These are phyloP conservation scores for Stylophora pistillata DNA, from an alignment of 64 coral and sea anemone genomes.

Conservation along the genomic window DNA sequence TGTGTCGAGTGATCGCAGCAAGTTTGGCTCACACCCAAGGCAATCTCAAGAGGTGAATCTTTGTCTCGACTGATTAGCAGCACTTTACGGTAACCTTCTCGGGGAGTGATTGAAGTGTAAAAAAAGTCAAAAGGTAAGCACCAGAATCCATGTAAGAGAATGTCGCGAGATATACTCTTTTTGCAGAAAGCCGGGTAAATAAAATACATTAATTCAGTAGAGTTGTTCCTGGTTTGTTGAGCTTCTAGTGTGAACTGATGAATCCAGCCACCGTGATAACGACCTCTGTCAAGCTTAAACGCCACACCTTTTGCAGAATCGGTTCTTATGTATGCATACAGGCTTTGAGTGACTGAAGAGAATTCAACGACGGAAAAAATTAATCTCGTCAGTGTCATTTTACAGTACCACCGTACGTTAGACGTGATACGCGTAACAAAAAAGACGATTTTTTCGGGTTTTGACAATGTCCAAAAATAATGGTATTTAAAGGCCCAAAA, in stretches of 20 bases:
- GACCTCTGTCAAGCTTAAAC: slow-evolving; percentile 55
- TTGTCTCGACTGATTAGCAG: slow-evolving; percentile 14
- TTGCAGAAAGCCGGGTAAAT: slow-evolving; percentile 17
- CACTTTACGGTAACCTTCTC: slow-evolving; percentile 12
- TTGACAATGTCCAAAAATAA: too few species aligned
- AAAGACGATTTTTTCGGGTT: too few species aligned
- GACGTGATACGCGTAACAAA: too few species aligned
- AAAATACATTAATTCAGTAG: slow-evolving; percentile 46
- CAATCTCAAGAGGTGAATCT: slow-evolving; percentile 13
- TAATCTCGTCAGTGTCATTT: not conserved
- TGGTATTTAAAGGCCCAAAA: too few species aligned
- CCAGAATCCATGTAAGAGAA: not conserved
- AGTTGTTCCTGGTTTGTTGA: slow-evolving; percentile 18
- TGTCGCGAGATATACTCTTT: slow-evolving; percentile 4
- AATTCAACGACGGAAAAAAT: not conserved
- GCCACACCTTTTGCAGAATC: not conserved
- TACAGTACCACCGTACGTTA: too few species aligned
- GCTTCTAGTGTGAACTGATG: slow-evolving; percentile 51
- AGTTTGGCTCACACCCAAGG: not conserved
- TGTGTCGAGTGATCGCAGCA: slow-evolving; percentile 27
- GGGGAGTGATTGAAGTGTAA: slow-evolving; percentile 23
- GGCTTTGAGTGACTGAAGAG: not conserved
- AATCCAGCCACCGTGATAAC: slow-evolving; percentile 40
- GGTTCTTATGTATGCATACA: slow-evolving; percentile 42
- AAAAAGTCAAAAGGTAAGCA: slow-evolving; percentile 59